Evolutionary conservation across 2,113 vertebrate genomes (phyloP).

Genomic region (Pholis gunnellus): DNA sequence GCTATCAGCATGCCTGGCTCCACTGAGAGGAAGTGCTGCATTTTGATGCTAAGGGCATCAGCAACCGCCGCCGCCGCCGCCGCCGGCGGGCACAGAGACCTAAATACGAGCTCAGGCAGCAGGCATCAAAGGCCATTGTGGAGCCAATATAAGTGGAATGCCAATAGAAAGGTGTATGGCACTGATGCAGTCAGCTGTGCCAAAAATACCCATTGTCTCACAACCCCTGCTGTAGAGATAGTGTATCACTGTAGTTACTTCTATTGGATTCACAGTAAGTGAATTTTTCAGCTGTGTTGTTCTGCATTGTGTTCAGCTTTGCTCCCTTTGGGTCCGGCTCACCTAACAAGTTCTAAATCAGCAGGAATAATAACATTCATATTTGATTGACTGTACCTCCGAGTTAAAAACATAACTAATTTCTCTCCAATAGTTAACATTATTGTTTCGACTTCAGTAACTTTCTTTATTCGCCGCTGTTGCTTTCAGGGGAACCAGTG

Average conservation of each 20-base stretch:
- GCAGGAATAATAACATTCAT: constrained; percentile 48
- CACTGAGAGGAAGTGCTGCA: constrained; percentile 67
- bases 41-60: constrained; percentile 64
- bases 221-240: constrained; percentile 45
- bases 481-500: constrained; percentile 79
- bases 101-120: constrained; percentile 58
- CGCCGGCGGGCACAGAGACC: constrained; percentile 33
- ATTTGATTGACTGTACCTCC: constrained; percentile 49
- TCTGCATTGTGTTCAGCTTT: constrained; percentile 34
- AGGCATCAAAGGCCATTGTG: constrained; percentile 60
- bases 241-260: constrained; percentile 60
- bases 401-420: constrained; percentile 62
- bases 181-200: constrained; percentile 54
- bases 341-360: constrained; percentile 51
- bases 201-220: constrained; percentile 51
- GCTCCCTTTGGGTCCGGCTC: constrained; percentile 52
- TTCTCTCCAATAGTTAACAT: constrained; percentile 69
- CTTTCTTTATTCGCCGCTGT: constrained; percentile 78
- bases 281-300: constrained; percentile 18
- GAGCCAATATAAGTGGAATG: constrained; percentile 60
- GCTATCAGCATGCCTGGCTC: constrained; percentile 75
- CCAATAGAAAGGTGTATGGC: constrained; percentile 68
- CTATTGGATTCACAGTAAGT: constrained; percentile 35
- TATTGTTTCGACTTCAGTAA: constrained; percentile 79
- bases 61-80: constrained; percentile 18